Evolutionary conservation across 2,888 invertebrate genomes (phyloP).

Genomic region (Diarsia mendica): DNA sequence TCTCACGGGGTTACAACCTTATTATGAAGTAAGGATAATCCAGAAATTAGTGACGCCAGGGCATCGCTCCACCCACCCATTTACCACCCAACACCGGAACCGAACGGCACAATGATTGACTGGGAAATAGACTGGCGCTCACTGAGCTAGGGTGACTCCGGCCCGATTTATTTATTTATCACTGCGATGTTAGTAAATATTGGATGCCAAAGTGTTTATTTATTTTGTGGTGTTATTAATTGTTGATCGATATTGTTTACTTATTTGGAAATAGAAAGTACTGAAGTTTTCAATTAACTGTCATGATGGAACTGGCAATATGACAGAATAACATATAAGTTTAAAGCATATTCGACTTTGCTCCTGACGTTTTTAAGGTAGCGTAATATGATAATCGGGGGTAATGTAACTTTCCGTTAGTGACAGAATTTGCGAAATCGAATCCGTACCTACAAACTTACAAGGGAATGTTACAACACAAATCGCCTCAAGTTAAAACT

Average conservation of each 20-base stretch:
- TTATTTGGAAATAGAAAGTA: background rate
- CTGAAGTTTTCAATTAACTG: background rate
- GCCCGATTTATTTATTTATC: conserved; percentile 33
- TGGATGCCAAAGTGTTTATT: conserved; percentile 44
- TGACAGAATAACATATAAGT: background rate
- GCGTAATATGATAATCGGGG: too few relatives aligned
- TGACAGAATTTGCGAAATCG: too few relatives aligned
- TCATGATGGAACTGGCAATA: background rate
- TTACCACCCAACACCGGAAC: conserved; percentile 78
- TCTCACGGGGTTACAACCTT: conserved; percentile 72
- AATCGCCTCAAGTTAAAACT: too few relatives aligned
- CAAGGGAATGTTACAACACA: too few relatives aligned
- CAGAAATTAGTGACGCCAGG: conserved; percentile 73
- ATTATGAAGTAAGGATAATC: conserved; percentile 70
- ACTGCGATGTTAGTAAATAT: conserved; percentile 44
- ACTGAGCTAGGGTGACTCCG: conserved; percentile 54
- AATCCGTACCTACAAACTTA: too few relatives aligned
- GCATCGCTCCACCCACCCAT: conserved; percentile 76
- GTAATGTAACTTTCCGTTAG: too few relatives aligned
- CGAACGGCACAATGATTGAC: conserved; percentile 84
- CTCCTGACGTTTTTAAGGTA: too few relatives aligned
- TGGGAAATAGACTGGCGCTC: conserved; percentile 73
- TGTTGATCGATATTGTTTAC: conserved; percentile 8
- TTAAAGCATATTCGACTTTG: too few relatives aligned
- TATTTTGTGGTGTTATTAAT: conserved; percentile 43